Conservation (phyloP, 2,888 invertebrate species). For the Drosophila sordidapex region DNA sequence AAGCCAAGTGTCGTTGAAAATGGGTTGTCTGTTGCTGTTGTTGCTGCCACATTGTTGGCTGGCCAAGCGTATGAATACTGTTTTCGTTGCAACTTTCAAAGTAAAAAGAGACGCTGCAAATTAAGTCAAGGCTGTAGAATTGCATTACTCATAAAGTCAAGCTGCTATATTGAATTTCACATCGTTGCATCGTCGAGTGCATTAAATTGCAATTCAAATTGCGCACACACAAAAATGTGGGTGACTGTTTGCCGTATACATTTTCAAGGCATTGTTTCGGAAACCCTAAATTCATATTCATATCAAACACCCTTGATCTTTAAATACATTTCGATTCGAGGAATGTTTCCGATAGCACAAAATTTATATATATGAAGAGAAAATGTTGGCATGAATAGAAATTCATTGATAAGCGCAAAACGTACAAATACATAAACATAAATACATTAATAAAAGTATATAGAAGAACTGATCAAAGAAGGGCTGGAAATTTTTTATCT, state of each 20-base stretch:
- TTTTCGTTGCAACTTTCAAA: constrained; percentile 79
- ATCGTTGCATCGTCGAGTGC: constrained; percentile 36
- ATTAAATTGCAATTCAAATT: constrained; percentile 54
- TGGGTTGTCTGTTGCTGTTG: constrained; percentile 39
- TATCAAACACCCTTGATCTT: background rate
- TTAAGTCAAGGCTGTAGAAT: constrained; percentile 71
- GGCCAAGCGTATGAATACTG: constrained; percentile 72
- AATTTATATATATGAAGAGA: background rate
- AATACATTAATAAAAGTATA: background rate
- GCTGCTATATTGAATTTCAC: constrained; percentile 58
- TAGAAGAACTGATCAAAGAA: background rate
- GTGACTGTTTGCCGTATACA: constrained; percentile 48
- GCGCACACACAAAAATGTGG: constrained; percentile 53
- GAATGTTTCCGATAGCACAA: background rate
- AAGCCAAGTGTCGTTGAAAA: constrained; percentile 59
- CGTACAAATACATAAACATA: background rate
- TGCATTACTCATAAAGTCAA: constrained; percentile 69
- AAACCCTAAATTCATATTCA: constrained; percentile 2
- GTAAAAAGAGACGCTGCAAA: constrained; percentile 73
- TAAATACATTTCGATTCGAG: background rate
- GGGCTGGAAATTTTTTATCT: constrained; percentile 10
- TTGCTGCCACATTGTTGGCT: constrained; percentile 51
- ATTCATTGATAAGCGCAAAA: constrained; percentile 9
- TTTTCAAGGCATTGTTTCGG: constrained; percentile 29
- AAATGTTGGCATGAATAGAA: constrained; percentile 4